Percentiles rank a stretch among this genome's conserved stretches.
Evolutionary conservation across 2,888 invertebrate species (phyloP).

Genomic region (Tetramorium bicarinatum): DNA sequence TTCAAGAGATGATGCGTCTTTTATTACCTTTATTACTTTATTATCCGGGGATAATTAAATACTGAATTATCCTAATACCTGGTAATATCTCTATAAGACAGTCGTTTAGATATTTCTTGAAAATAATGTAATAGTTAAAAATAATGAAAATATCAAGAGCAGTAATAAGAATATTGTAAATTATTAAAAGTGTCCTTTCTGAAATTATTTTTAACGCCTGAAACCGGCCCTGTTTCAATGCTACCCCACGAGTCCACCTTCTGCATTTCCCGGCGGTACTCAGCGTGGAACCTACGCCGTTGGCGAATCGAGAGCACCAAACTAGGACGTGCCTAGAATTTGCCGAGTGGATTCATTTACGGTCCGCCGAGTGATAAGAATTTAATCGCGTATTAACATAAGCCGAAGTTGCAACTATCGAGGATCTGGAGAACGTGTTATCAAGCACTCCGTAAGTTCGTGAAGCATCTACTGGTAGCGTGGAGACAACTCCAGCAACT

Average conservation of each 20-base stretch:
- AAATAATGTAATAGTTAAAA: not conserved
- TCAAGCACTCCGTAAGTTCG: slow-evolving; percentile 38
- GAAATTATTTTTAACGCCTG: slow-evolving; percentile 24
- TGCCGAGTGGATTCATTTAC: slow-evolving; percentile 73
- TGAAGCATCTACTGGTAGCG: slow-evolving; percentile 6
- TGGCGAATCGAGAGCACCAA: slow-evolving; percentile 63
- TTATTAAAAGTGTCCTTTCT: not conserved
- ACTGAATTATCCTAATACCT: not conserved
- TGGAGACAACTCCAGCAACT: slow-evolving; percentile 32
- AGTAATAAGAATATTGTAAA: not conserved
- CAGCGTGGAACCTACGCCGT: slow-evolving; percentile 35
- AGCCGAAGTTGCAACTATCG: slow-evolving; percentile 63
- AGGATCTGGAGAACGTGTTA: slow-evolving; percentile 48
- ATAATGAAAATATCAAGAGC: not conserved
- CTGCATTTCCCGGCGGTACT: slow-evolving; percentile 30
- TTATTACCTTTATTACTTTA: not conserved
- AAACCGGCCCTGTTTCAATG: slow-evolving; percentile 26
- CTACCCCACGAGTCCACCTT: slow-evolving; percentile 11
- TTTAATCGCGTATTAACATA: slow-evolving; percentile 76
- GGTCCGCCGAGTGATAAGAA: slow-evolving; percentile 74
- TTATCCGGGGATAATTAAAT: not conserved
- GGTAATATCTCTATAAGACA: not conserved
- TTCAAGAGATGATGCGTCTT: not conserved
- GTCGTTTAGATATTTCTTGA: not conserved
- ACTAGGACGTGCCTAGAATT: slow-evolving; percentile 75